Percentiles rank a stretch among this genome's conserved stretches.
phyloP scores from a whole-genome alignment of 2,797 vertebrate species.

The Esox lucius region DNA sequence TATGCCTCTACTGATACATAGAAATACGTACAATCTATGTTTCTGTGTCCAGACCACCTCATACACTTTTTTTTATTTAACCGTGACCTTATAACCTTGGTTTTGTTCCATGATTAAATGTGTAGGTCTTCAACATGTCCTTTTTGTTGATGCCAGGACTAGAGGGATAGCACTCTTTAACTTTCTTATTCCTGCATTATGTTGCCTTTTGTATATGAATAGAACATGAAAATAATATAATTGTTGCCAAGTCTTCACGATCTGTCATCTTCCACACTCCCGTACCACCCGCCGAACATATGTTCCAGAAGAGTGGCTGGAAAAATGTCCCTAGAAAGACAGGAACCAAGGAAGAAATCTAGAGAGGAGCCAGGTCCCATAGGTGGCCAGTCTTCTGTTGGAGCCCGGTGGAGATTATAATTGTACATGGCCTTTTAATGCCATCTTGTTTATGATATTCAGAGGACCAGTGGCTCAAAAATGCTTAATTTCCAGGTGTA shows the following conservation, averaged over 20 bases:
- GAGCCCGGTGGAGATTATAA: no score
- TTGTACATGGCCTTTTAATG: no score
- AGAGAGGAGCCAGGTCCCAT: no score
- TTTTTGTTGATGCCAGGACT: not conserved
- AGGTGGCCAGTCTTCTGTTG: no score
- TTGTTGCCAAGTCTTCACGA: not conserved
- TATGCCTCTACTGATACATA: not conserved
- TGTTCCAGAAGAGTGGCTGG: no score
- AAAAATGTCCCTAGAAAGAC: no score
- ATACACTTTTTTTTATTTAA: not conserved
- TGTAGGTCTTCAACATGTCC: not conserved
- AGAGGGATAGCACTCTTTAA: not conserved
- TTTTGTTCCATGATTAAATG: not conserved
- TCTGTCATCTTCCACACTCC: not conserved
- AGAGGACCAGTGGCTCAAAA: no score
- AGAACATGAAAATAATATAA: not conserved
- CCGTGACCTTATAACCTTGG: not conserved
- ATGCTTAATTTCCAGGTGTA: no score
- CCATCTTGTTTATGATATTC: no score
- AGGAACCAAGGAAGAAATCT: no score
- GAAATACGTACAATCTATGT: not conserved
- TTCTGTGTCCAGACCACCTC: not conserved
- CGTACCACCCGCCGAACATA: not conserved
- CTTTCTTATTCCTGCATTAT: not conserved
- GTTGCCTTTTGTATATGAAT: not conserved